These are phyloP conservation scores for Limnodromus scolopaceus DNA, from an alignment of 2,797 vertebrate genomes.

Conservation along the genomic window DNA sequence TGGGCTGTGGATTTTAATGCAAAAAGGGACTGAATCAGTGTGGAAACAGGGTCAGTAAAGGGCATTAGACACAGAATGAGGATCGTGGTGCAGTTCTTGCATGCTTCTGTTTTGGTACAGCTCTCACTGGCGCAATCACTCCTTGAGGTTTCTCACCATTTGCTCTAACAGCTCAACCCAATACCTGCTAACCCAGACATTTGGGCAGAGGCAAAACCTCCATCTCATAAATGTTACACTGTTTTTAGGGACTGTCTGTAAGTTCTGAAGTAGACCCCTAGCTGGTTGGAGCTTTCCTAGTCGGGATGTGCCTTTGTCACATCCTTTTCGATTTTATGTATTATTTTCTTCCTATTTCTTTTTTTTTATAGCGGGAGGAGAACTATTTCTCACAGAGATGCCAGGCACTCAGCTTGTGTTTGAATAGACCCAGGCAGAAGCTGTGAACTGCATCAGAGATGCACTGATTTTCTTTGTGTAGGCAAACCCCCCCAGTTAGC, in stretches of 20 bases:
- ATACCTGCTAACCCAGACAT: accelerated
- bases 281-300: not conserved
- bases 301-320: accelerated
- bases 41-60: not conserved
- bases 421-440: not conserved
- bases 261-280: not conserved
- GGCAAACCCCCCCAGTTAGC: accelerated
- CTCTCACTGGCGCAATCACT: not conserved
- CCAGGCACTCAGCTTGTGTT: not conserved
- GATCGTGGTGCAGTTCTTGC: accelerated
- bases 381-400: not conserved
- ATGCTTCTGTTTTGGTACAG: accelerated
- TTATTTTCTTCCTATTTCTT: not conserved
- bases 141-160: not conserved
- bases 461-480: not conserved
- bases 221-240: not conserved
- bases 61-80: accelerated
- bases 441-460: not conserved
- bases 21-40: accelerated
- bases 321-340: accelerated
- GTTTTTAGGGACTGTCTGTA: not conserved
- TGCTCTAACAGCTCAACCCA: accelerated
- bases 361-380: not conserved
- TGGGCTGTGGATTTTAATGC: accelerated
- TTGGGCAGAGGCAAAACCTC: not conserved